Conservation (phyloP, 1,140 invertebrate genomes). For the Drosophila guanche region DNA sequence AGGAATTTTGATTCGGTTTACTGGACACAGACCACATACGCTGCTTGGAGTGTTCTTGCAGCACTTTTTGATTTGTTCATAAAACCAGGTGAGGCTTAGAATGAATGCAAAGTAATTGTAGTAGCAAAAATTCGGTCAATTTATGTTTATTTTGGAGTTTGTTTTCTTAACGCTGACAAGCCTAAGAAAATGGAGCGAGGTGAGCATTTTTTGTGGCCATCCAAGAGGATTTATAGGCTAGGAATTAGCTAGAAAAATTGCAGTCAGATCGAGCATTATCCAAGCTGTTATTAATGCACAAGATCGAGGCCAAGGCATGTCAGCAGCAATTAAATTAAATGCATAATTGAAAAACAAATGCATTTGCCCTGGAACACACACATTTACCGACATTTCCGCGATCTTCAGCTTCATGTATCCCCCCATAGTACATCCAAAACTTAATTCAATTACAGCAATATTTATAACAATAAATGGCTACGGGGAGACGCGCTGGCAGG, state of each 20-base stretch:
- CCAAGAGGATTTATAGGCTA: too few species aligned
- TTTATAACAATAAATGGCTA: slow-evolving; percentile 86
- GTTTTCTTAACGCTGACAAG: too few species aligned
- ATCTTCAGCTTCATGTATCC: too few species aligned
- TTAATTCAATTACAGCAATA: slow-evolving; percentile 84
- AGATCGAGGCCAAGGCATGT: slow-evolving; percentile 28
- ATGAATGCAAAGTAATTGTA: slow-evolving; percentile 3
- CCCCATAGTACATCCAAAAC: slow-evolving; percentile 36
- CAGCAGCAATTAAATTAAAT: slow-evolving; percentile 56
- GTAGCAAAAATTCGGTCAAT: not conserved
- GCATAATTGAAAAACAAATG: slow-evolving; percentile 31
- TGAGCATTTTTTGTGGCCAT: too few species aligned
- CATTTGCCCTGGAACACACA: too few species aligned
- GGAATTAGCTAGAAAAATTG: not conserved
- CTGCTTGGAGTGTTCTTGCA: not conserved
- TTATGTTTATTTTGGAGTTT: not conserved
- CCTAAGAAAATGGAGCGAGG: too few species aligned
- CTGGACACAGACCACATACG: slow-evolving; percentile 7
- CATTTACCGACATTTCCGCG: too few species aligned
- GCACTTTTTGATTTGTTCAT: slow-evolving; percentile 13
- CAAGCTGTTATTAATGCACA: slow-evolving; percentile 3
- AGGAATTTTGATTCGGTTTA: slow-evolving; percentile 33
- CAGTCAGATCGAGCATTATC: slow-evolving; percentile 14
- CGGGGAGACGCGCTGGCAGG: slow-evolving; percentile 86
- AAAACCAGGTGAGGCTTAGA: slow-evolving; percentile 8